Percentiles rank a stretch among this genome's conserved stretches.
Evolutionary conservation across 2,113 vertebrate genomes (phyloP).

Genomic region (Micronycteris hirsuta): DNA sequence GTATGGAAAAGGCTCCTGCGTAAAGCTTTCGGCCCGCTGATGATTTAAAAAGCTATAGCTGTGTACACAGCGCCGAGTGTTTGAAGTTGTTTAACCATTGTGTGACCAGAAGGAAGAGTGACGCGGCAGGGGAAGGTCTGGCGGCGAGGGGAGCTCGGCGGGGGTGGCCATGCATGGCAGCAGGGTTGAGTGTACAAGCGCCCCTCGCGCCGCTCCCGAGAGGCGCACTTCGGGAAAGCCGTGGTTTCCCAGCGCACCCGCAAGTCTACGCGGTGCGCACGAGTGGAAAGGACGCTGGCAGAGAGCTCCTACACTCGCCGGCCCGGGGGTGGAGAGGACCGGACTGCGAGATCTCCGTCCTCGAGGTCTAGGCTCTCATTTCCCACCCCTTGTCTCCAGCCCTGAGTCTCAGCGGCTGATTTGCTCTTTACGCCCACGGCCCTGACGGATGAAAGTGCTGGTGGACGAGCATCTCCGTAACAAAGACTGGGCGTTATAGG

Average conservation of each 20-base stretch:
- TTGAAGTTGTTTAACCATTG: constrained; percentile 74
- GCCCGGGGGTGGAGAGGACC: fast-evolving
- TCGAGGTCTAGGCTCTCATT: background rate
- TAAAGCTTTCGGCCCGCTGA: background rate
- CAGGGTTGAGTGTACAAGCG: background rate
- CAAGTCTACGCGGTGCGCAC: background rate
- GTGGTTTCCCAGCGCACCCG: fast-evolving
- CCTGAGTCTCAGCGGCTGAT: background rate
- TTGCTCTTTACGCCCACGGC: background rate
- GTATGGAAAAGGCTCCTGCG: constrained; percentile 63
- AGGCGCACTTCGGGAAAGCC: too few relatives aligned
- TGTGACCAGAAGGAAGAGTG: constrained; percentile 39
- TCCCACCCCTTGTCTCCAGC: background rate
- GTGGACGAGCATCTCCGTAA: background rate
- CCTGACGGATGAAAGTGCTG: background rate
- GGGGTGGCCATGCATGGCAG: background rate
- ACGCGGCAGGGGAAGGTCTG: background rate
- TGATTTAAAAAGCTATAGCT: background rate
- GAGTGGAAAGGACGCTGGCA: background rate
- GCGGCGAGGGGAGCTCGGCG: background rate
- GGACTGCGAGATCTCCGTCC: background rate
- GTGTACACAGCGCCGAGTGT: background rate
- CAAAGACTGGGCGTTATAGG: constrained; percentile 18
- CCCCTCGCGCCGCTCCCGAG: background rate
- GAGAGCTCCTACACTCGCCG: background rate